Percentiles rank a stretch among this genome's conserved stretches.
These are phyloP conservation scores for Petaurus breviceps DNA, from an alignment of 2,113 vertebrate species.

Conservation along the genomic window DNA sequence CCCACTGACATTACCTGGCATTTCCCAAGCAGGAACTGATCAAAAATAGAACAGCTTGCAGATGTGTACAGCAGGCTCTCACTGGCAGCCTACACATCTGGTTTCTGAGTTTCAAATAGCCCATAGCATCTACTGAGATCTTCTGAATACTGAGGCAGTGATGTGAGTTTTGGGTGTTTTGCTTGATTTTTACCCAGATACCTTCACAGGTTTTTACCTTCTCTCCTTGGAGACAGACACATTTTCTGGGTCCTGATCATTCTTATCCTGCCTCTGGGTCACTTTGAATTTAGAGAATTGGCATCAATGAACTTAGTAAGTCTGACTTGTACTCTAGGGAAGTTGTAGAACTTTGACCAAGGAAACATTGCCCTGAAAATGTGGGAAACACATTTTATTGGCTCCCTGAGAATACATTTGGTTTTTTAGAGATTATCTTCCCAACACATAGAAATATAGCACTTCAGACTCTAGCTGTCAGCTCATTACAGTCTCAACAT, in stretches of 20 bases:
- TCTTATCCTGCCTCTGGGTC: background rate
- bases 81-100: background rate
- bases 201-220: background rate
- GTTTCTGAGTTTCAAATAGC: background rate
- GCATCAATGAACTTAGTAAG: background rate
- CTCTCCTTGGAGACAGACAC: background rate
- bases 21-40: fast-evolving
- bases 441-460: background rate
- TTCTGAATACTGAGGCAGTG: background rate
- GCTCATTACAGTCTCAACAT: background rate
- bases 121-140: background rate
- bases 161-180: background rate
- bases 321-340: background rate
- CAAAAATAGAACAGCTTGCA: fast-evolving
- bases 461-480: background rate
- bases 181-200: background rate
- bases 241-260: background rate
- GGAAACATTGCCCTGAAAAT: background rate
- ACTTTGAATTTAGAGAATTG: background rate
- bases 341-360: background rate
- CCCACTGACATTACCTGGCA: background rate
- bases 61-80: background rate
- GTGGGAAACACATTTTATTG: background rate
- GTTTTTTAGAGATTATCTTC: background rate
- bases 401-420: background rate